Conservation (phyloP, 2,888 invertebrate species). For the Lapara coniferarum region DNA sequence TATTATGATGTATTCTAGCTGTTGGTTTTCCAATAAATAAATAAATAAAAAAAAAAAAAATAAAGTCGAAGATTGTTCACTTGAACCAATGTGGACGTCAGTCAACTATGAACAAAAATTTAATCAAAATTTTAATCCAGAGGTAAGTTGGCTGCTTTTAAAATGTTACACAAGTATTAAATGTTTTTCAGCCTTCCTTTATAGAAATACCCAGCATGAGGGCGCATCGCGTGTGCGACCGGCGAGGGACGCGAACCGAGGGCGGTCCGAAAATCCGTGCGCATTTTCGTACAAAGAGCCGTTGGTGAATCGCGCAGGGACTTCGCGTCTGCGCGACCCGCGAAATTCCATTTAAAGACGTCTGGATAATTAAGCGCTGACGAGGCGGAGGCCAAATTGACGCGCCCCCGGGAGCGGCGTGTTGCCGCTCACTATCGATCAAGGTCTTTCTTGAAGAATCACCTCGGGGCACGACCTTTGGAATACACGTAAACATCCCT, state of each 20-base stretch:
- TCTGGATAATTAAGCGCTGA: slow-evolving; percentile 82
- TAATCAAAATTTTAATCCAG: slow-evolving; percentile 18
- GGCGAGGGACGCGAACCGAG: slow-evolving; percentile 56
- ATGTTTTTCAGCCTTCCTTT: slow-evolving; percentile 25
- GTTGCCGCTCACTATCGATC: slow-evolving; percentile 73
- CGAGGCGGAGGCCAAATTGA: slow-evolving; percentile 78
- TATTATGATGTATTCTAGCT: too few species aligned
- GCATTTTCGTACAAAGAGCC: slow-evolving; percentile 34
- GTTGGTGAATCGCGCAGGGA: slow-evolving; percentile 61
- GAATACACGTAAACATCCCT: slow-evolving; percentile 69
- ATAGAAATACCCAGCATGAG: slow-evolving; percentile 59
- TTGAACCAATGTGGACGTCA: not conserved
- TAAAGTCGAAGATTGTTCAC: not conserved
- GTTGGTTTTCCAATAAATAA: too few species aligned
- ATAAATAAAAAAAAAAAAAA: too few species aligned
- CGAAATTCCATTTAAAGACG: slow-evolving; percentile 83
- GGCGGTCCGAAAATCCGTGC: slow-evolving; percentile 59
- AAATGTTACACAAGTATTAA: slow-evolving; percentile 23
- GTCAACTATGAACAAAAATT: slow-evolving; percentile 21
- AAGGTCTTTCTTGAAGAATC: slow-evolving; percentile 59
- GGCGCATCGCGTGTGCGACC: slow-evolving; percentile 65
- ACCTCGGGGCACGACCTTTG: slow-evolving; percentile 57
- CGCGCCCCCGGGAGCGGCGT: slow-evolving; percentile 71
- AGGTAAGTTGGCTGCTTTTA: slow-evolving; percentile 5
- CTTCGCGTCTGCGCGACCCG: slow-evolving; percentile 69